Base-by-base conservation (phyloP, 2,113 vertebrate genomes). In the Maylandia zebra region DNA sequence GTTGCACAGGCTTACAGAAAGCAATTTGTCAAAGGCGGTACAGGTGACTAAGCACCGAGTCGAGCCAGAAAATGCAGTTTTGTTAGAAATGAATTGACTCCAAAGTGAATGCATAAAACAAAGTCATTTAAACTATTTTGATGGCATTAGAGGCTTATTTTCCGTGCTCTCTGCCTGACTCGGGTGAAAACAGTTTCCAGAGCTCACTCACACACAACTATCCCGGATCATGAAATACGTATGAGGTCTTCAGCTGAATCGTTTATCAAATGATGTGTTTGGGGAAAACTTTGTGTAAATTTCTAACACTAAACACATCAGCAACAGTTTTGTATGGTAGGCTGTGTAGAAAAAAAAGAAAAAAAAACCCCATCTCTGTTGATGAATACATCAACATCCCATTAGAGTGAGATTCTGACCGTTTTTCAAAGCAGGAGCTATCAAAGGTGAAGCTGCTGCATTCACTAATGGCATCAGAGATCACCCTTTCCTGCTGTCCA, bases 391-490 rank as follows among this genome's bases (percentile, higher is more conserved):
- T 53, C 59, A 89, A 22, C 83, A 91, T 30, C 53, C 90, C 88
- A 92, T 93, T 90, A 94, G 83, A 87, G 84, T 80, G 57, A 32
- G 64, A 83, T 88, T 88, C 82, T 56, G 52, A 83, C 84, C 81
- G 85, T 90, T 92, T 90, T 87, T 92, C 88, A 92, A 90, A 91
- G 27, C 27, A 27, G 27, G 27, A 27, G 89, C 91, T 88, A 76
- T 91, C 90, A 87, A 86, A 94, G 86, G 81, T 17, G 50, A 88
- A 89, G 89, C 90, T 74, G 87, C 56, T 81, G 82, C 90, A 76
- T 91, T 90, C 81, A 83, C 88, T 95, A 90, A 92, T 88, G 91
- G 85, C 81, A 76, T 90, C 88, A 89, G 87, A 93, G 90, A 90
- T 93, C 93, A 93, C 92, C 84, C 86, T 71, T 91, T 88, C 87